phyloP scores from a whole-genome alignment of 2,797 vertebrate species.

The Oophaga sylvatica region DNA sequence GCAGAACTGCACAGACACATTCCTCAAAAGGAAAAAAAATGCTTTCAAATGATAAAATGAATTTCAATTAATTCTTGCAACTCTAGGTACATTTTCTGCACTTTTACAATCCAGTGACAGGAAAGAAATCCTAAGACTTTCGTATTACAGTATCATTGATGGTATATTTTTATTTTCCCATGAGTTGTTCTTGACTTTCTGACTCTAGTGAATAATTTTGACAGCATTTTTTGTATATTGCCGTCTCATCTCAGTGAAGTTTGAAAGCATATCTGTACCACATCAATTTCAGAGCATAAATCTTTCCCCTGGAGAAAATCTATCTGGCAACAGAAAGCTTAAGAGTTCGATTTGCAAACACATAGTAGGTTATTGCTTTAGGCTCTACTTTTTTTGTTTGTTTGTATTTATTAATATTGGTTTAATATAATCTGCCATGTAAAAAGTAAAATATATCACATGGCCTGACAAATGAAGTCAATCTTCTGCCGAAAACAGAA shows the following conservation, averaged over 20 bases:
- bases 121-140: neutral
- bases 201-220: neutral
- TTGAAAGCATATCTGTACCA: neutral
- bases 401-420: conserved; percentile 10
- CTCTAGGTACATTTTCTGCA: neutral
- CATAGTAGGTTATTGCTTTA: conserved; percentile 1
- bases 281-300: neutral
- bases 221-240: neutral
- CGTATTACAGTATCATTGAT: neutral
- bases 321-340: neutral
- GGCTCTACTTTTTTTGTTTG: neutral
- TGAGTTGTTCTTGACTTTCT: neutral
- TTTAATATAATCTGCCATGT: neutral
- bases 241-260: neutral
- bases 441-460: neutral
- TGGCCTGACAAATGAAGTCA: neutral
- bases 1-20: conserved; percentile 19
- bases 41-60: conserved; percentile 17
- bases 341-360: neutral
- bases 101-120: neutral
- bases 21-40: conserved; percentile 31
- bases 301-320: conserved; percentile 4
- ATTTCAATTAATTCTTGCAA: neutral
- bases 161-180: neutral
- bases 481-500: neutral